phyloP scores from a whole-genome alignment of 2,888 invertebrate genomes.

The Andrena dorsata region DNA sequence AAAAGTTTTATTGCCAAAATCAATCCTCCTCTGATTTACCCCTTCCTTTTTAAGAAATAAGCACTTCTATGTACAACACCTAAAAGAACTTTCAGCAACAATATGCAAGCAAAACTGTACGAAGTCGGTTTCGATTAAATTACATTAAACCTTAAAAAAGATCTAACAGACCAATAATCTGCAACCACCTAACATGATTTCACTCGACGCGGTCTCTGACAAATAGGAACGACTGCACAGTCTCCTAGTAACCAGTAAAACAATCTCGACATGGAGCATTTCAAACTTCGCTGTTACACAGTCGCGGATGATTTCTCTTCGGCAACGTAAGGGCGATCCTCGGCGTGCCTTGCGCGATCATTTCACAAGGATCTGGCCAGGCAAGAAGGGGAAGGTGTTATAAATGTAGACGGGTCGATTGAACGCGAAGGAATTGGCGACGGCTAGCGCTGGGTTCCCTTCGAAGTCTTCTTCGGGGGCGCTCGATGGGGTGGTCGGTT shows the following conservation, averaged over 20 bases:
- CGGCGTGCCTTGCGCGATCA: background rate
- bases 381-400: slow-evolving; percentile 78
- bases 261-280: too few relatives aligned
- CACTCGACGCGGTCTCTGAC: background rate
- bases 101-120: too few relatives aligned
- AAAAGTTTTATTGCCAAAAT: too few relatives aligned
- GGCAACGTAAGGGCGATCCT: background rate
- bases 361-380: slow-evolving; percentile 59
- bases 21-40: too few relatives aligned
- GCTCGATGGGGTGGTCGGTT: slow-evolving; percentile 69
- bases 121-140: too few relatives aligned
- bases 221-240: slow-evolving; percentile 17
- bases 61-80: too few relatives aligned
- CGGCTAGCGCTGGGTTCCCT: slow-evolving; percentile 79
- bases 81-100: too few relatives aligned
- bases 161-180: background rate
- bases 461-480: slow-evolving; percentile 75
- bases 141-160: background rate
- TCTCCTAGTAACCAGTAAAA: background rate
- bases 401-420: slow-evolving; percentile 82
- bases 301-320: too few relatives aligned
- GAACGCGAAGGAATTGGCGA: slow-evolving; percentile 83
- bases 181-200: background rate
- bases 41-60: too few relatives aligned
- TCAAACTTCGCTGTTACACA: too few relatives aligned